A percentile compares a stretch with the other conserved stretches of the same genome.
Evolutionary conservation across 2,888 invertebrate genomes (phyloP).

Genomic region (Acanthopleura granulata): DNA sequence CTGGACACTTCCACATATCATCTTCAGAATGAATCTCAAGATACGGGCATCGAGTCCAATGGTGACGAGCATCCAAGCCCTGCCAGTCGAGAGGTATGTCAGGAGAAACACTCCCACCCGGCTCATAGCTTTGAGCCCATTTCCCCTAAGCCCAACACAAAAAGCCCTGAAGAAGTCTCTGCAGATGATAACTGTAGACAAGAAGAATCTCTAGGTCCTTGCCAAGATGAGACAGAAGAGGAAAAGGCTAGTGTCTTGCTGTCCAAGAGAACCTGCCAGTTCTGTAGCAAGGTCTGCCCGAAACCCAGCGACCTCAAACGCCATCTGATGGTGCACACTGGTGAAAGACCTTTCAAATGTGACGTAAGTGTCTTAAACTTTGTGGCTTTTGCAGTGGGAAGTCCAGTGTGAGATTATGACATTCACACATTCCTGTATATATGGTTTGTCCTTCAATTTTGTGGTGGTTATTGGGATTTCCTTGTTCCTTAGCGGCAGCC

Average conservation of each 20-base stretch:
- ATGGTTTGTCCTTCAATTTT: no score
- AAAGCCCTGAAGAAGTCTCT: not conserved
- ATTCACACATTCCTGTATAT: no score
- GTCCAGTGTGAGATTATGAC: no score
- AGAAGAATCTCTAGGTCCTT: no score
- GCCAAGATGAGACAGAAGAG: not conserved
- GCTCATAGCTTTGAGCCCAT: not conserved
- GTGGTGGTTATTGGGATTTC: no score
- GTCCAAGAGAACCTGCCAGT: slow-evolving; percentile 38
- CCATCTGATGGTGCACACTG: slow-evolving; percentile 65
- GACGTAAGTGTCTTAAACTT: slow-evolving; percentile 44
- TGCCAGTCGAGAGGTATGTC: not conserved
- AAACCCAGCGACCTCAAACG: slow-evolving; percentile 65
- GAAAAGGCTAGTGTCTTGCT: not conserved
- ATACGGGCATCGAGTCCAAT: slow-evolving; percentile 11
- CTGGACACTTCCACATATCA: slow-evolving; percentile 1
- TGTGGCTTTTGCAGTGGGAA: no score
- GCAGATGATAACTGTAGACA: not conserved
- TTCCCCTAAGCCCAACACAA: not conserved
- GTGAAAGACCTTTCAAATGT: slow-evolving; percentile 62
- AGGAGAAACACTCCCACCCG: not conserved
- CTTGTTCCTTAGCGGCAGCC: no score
- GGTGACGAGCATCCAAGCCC: not conserved
- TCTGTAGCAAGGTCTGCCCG: slow-evolving; percentile 58
- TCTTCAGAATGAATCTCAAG: not conserved